Conservation (phyloP, 2,797 vertebrate species). For the Novumbra hubbsi region DNA sequence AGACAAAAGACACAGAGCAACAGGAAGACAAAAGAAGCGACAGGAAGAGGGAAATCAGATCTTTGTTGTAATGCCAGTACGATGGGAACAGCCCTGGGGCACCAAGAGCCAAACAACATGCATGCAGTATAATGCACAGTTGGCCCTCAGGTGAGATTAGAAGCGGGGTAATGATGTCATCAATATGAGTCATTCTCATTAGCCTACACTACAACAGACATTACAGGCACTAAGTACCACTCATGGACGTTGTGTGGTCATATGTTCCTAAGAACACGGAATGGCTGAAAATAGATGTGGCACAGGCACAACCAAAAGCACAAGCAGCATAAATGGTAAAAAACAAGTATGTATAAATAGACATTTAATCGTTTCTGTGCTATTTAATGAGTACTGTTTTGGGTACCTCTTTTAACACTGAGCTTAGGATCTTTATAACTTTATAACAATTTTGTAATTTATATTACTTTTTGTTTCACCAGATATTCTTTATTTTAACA, state of each 20-base stretch:
- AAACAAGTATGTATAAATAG: neutral
- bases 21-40: slow-evolving; percentile 21
- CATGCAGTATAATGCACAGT: slow-evolving; percentile 39
- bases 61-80: slow-evolving; percentile 45
- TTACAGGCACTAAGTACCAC: slow-evolving; percentile 21
- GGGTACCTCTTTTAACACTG: neutral
- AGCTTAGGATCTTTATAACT: too few relatives aligned
- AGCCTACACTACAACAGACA: slow-evolving; percentile 39
- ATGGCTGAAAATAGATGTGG: neutral
- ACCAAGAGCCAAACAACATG: slow-evolving; percentile 36
- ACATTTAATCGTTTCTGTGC: neutral
- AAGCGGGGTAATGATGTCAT: slow-evolving; percentile 42
- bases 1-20: neutral
- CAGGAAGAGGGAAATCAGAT: slow-evolving; percentile 32
- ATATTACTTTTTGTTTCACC: too few relatives aligned
- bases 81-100: slow-evolving; percentile 52
- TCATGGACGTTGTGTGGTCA: neutral
- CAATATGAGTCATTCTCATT: slow-evolving; percentile 53
- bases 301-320: neutral
- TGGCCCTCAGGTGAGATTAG: slow-evolving; percentile 42
- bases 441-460: too few relatives aligned
- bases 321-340: neutral
- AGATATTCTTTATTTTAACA: too few relatives aligned
- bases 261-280: neutral
- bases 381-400: neutral